Base-by-base conservation (phyloP, 2,888 invertebrate species). In the Hesperia comma region DNA sequence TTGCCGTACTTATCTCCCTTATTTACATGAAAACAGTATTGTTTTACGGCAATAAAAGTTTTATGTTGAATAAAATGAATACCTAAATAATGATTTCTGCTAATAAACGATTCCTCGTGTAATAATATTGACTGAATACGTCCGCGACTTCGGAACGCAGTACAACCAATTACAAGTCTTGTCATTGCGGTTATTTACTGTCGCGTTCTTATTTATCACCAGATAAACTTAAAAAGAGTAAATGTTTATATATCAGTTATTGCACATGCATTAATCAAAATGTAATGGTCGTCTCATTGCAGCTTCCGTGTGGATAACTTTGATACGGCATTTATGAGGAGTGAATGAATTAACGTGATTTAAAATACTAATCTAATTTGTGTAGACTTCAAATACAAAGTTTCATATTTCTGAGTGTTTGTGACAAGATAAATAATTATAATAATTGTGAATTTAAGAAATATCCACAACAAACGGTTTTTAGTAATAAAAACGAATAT, bases 131-230 rank as follows among this genome's bases (percentile, higher is more conserved):
- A 64, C 57, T 53, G 58, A 58, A 58, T 53, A 58, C 69, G 72
- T 78, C 83, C 82, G 83, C 81, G 79, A 84, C 82, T 82, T 81
- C 75, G 80, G 80, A 78, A 79, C 80, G 77, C 81, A 58, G 60
- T 33, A 54, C 60, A 81, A 78, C 85, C 87, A 88, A 88, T 88
- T 88, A 89, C 84, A 83, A 75, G 75, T 77, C 83, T 76, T 85
- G 87, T 87, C 86, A 85, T 79, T 84, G 84, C 77, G 75, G 81
- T 87, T 85, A 87, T 88, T 87, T 86, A 87, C 84, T 81, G 79
- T 78, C 79, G 75, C 75, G 74, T 79, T 83, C 81, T 84, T 85
- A 86, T 84, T 86, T 84, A 86, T 81, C 81, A 74, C 61, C 76
- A 83, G 84, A 85, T 86, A 86, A 82, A 75, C 74, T 75, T 80